Percentiles rank a stretch among this genome's conserved stretches.
Conservation (phyloP, 2,113 vertebrate genomes). For the Sander vitreus region DNA sequence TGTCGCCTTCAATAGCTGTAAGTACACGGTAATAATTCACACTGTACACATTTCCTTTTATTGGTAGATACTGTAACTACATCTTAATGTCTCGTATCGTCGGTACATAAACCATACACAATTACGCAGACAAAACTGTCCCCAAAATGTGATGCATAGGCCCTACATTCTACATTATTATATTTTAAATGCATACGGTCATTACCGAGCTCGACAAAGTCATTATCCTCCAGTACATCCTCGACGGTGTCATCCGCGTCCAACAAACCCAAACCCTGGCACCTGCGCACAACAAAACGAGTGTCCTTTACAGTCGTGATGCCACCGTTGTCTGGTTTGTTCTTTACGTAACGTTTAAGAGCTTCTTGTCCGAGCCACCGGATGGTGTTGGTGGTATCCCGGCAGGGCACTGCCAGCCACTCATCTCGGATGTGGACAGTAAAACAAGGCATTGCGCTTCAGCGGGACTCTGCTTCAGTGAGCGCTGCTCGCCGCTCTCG, state of each 20-base stretch:
- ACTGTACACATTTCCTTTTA: neutral
- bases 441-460: constrained; percentile 89
- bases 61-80: neutral
- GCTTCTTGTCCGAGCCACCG: constrained; percentile 92
- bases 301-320: constrained; percentile 86
- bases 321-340: constrained; percentile 96
- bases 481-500: constrained; percentile 31
- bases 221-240: constrained; percentile 94
- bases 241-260: constrained; percentile 91
- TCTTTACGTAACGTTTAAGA: constrained; percentile 92
- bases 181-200: neutral
- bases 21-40: constrained; percentile 28
- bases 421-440: constrained; percentile 95
- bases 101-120: neutral
- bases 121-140: constrained; percentile 27
- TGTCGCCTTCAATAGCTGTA: constrained; percentile 95
- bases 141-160: neutral
- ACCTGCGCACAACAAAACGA: constrained; percentile 88
- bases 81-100: neutral
- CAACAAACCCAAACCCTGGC: constrained; percentile 92
- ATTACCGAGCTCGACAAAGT: constrained; percentile 98
- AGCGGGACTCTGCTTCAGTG: constrained; percentile 40
- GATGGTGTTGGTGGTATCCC: constrained; percentile 78
- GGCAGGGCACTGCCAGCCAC: constrained; percentile 95
- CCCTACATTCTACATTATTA: neutral